phyloP scores from a whole-genome alignment of 2,888 invertebrate genomes.

The Sinohyriopsis cumingii region DNA sequence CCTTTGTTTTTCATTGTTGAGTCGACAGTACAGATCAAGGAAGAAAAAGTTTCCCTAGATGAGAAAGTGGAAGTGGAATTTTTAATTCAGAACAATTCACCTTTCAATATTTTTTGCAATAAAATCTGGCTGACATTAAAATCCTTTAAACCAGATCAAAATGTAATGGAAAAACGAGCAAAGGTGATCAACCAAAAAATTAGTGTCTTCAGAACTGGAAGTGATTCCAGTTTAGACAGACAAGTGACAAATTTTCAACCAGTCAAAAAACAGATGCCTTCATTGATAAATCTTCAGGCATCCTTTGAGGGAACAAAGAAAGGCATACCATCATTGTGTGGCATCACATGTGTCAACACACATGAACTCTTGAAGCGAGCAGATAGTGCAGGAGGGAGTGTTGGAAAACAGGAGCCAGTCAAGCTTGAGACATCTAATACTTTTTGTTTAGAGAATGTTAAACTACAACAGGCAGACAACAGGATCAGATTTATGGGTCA shows the following conservation, averaged over 20 bases:
- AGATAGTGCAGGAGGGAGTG: constrained; percentile 49
- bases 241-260: constrained; percentile 51
- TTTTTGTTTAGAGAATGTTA: constrained; percentile 73
- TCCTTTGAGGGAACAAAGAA: constrained; percentile 45
- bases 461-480: constrained; percentile 73
- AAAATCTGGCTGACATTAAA: constrained; percentile 39
- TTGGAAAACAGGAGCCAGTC: constrained; percentile 19
- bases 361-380: constrained; percentile 55
- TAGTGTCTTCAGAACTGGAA: constrained; percentile 40
- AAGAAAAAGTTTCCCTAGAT: constrained; percentile 26
- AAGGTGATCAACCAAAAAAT: constrained; percentile 20
- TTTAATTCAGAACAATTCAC: constrained; percentile 32
- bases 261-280: constrained; percentile 41
- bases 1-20: constrained; percentile 1
- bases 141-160: constrained; percentile 15
- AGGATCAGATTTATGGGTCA: constrained; percentile 67
- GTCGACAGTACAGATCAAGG: constrained; percentile 12
- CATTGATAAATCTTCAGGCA: constrained; percentile 42
- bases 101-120: constrained; percentile 41
- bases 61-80: constrained; percentile 35
- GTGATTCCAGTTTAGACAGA: constrained; percentile 48
- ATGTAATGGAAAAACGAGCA: constrained; percentile 6
- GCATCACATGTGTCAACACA: constrained; percentile 55
- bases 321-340: constrained; percentile 39
- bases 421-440: constrained; percentile 72